Percentiles rank a stretch among this genome's conserved stretches.
Evolutionary conservation across 1,140 invertebrate species (phyloP).

Genomic region (Temnothorax curvispinosus): DNA sequence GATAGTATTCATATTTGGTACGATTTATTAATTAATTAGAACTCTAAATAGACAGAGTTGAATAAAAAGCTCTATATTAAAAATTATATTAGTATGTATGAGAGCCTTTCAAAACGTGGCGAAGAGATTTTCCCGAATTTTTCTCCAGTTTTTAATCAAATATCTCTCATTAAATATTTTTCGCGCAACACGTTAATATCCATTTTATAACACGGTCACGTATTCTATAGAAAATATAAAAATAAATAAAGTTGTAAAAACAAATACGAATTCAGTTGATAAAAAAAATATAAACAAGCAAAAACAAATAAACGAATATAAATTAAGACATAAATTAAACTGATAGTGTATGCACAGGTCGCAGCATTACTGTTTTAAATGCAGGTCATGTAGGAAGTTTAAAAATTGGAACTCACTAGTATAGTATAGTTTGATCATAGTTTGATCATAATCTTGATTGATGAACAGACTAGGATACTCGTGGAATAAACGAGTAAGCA

Average conservation of each 20-base stretch:
- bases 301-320: slow-evolving; percentile 3
- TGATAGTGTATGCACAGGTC: neutral
- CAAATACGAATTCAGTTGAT: neutral
- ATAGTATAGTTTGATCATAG: neutral
- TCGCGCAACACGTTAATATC: neutral
- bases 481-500: neutral
- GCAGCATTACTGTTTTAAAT: neutral
- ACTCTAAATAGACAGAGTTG: neutral
- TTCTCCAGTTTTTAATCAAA: slow-evolving; percentile 23
- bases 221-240: slow-evolving; percentile 3
- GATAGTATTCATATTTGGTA: neutral
- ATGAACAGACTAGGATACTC: neutral
- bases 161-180: slow-evolving; percentile 7
- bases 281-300: neutral
- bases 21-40: slow-evolving; percentile 6
- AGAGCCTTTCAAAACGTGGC: neutral
- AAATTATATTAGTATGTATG: neutral
- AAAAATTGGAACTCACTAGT: slow-evolving; percentile 4
- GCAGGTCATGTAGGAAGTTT: neutral
- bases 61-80: slow-evolving; percentile 17
- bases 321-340: slow-evolving; percentile 42
- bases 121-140: neutral
- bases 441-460: slow-evolving; percentile 14
- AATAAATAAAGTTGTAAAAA: slow-evolving; percentile 2
- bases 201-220: neutral